Base-by-base conservation (phyloP, 1,140 invertebrate genomes). In the Cyclargus thomasi region DNA sequence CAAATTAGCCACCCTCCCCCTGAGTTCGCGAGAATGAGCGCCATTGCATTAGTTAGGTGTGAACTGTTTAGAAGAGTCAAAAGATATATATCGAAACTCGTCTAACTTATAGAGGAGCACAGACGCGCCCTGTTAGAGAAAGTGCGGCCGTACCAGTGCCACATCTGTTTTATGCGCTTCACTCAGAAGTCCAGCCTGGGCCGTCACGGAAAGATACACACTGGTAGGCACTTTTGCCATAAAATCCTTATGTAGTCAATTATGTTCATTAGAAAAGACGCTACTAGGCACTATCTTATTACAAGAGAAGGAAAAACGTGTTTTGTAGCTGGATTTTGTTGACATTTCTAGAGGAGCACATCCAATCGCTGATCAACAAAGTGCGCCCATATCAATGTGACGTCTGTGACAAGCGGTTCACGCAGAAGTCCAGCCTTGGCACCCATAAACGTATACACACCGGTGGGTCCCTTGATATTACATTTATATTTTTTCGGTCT, bases 371-470 rank as follows among this genome's bases (percentile, higher is more conserved):
- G 90, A 92, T 92, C 80, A 92, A 93, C 85, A 93, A 93, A 90
- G 90, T 91, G 85, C 91, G 94, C 72, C 95, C 95, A 29, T 96
- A 95, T 90, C 92, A 94, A 90, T 97, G 96, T 89, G 93, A 94
- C 79, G 91, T 94, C 77, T 95, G 94, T 86, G 92, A 95, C 80
- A 95, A 95, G 86, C 91, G 94, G 83, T 95, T 95, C 90, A 95
- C 94, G 67, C 94, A 95, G 85, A 95, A 95, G 91, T 95, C 94
- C 77, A 95, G 94, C 86, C 89, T 95, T 74, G 94, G 96, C 91
- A 96, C 96, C 81, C 96, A 97, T 91, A 95, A 96, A 89, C 92
- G 95, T 75, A 95, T 95, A 79, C 95, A 96, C 85, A 95, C 95
- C 67, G 95, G 95, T 91, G 86, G 89, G 90, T 91, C 86, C 84